phyloP scores from a whole-genome alignment of 2,113 vertebrate species.

The Callithrix jacchus region DNA sequence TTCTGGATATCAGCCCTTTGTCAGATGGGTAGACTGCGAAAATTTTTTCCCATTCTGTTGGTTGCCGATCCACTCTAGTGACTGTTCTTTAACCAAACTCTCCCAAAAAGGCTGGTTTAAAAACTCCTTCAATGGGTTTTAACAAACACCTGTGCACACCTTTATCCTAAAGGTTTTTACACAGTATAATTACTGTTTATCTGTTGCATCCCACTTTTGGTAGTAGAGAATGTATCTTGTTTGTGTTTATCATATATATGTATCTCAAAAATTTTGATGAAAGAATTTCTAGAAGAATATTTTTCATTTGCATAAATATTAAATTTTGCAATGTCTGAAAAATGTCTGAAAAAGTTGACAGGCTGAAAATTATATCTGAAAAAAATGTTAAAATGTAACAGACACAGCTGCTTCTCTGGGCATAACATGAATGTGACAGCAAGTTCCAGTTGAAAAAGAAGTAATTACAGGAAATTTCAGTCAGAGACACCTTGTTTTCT shows the following conservation, averaged over 20 bases:
- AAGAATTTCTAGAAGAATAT: not conserved
- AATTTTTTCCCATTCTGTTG: too few relatives aligned
- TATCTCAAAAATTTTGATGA: constrained; percentile 46
- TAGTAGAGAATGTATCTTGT: not conserved
- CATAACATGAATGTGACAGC: constrained; percentile 26
- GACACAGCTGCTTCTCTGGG: not conserved
- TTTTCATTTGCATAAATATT: constrained; percentile 28
- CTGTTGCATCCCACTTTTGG: not conserved
- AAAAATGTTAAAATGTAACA: not conserved
- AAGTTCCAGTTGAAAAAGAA: constrained; percentile 6
- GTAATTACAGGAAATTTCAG: not conserved
- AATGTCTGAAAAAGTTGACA: constrained; percentile 53
- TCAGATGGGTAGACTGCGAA: too few relatives aligned
- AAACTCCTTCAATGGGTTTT: not conserved
- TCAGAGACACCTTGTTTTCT: not conserved
- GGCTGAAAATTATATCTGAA: constrained; percentile 61
- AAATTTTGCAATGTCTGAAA: too few relatives aligned
- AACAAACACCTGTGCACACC: not conserved
- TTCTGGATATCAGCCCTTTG: too few relatives aligned
- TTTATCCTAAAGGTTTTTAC: not conserved
- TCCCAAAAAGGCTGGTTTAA: not conserved
- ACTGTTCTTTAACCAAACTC: not conserved
- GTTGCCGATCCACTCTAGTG: too few relatives aligned
- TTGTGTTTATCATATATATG: constrained; percentile 17
- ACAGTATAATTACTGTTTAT: constrained; percentile 5